Evolutionary conservation across 2,888 invertebrate species (phyloP), one percentile per base, ranked within the genome.

Genomic region (Meiosimyza platycephala): DNA sequence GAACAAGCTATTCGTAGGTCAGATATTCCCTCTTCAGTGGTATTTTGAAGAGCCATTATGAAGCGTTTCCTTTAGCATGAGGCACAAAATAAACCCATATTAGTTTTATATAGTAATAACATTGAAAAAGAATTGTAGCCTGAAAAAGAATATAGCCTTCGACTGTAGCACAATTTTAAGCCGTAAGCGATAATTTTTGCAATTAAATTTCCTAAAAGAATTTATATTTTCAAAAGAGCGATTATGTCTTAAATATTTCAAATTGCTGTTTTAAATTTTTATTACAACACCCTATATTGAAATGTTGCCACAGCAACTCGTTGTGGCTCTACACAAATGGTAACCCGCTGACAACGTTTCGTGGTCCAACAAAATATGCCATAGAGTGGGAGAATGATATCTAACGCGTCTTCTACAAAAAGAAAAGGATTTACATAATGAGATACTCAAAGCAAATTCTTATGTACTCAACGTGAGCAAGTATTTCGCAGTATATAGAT

Each of bases 271-370:
- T 22, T 22, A 22, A 52, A 12, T 66, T 62, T 65, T 18, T 15
- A 18, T 11, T 1, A 5, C 22, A 28, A 6, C 52, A 74, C 76
- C 66, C 76, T 74, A 72, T 74, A 75, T 72, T 69, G 65, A 73
- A 74, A 75, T 72, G 15, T 65, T 72, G 71, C 71, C 72, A 68
- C 74, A 75, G 64, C 72, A 78, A 76, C 78, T 77, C 78, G 76
- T 78, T 78, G 79, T 74, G 79, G 78, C 79, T 78, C 76, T 72
- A 79, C 79, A 74, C 79, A 77, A 79, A 79, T 78, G 79, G 79
- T 78, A 77, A 77, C 76, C 79, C 79, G 77, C 79, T 79, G 79
- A 79, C 79, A 79, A 78, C 78, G 77, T 77, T 79, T 79, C 77
- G 79, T 78, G 79, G 79, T 79, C 78, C 78, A 77, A 78, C 78